These are phyloP conservation scores for Ptilorrhoa leucosticta DNA, from an alignment of 2,113 vertebrate genomes.

Conservation along the genomic window DNA sequence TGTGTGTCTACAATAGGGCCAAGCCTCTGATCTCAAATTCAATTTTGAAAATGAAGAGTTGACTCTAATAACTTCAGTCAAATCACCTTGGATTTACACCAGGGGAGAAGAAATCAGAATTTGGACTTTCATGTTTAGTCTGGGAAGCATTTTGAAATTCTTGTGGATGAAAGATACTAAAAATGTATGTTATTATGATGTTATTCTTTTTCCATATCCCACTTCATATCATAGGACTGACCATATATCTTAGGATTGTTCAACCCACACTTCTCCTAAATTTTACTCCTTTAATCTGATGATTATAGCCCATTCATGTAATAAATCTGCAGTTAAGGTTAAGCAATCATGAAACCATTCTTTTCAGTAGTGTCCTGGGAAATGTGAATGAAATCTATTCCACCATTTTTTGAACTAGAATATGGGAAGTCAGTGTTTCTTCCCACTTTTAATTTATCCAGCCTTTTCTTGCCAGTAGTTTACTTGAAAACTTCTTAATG, in stretches of 20 bases:
- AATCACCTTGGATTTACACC: slow-evolving; percentile 45
- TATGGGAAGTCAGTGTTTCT: neutral
- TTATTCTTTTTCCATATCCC: slow-evolving; percentile 17
- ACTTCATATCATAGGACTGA: neutral
- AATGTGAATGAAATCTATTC: neutral
- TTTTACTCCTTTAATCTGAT: slow-evolving; percentile 43
- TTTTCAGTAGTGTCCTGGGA: neutral
- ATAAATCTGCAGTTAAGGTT: slow-evolving; percentile 5
- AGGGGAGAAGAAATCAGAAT: slow-evolving; percentile 7
- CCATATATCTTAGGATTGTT: neutral
- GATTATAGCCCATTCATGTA: slow-evolving; percentile 19
- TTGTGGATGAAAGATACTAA: slow-evolving; percentile 26
- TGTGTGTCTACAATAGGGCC: neutral
- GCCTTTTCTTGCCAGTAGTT: slow-evolving; percentile 3
- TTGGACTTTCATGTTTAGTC: slow-evolving; percentile 13
- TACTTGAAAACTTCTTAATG: neutral
- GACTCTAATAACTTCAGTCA: neutral
- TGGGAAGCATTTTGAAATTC: slow-evolving; percentile 41
- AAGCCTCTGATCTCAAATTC: slow-evolving; percentile 43
- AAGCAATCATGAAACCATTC: neutral
- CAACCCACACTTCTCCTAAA: neutral
- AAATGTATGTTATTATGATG: slow-evolving; percentile 23
- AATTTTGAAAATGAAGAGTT: slow-evolving; percentile 1
- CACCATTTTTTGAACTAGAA: neutral
- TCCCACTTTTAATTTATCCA: neutral